Base-by-base conservation (phyloP, 2,113 vertebrate species). In the Chrysochloris asiatica region DNA sequence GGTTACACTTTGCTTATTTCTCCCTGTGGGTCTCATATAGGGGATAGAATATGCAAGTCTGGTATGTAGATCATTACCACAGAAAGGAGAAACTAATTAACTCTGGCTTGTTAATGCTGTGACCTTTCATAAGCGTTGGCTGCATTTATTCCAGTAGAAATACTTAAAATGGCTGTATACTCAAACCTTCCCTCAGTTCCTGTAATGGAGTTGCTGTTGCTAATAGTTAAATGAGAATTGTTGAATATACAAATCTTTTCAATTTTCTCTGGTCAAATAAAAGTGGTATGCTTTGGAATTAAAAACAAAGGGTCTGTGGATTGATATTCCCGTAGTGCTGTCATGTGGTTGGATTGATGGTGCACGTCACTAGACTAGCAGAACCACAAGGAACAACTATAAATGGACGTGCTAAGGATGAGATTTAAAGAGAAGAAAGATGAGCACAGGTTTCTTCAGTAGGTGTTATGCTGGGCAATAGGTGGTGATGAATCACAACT, bases 231-330 rank as follows among this genome's bases (percentile, higher is more conserved):
- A 47, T n/a, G 76, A 16, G n/a, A 11, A 56, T 45, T 82, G 19
- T 91, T n/a, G 78, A 89, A 75, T 63, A 75, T 54, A 38, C 72
- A 45, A 71, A 43, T 73, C 10, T 17, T 90, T 88, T 52, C 17
- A 79, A 47, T 88, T 56, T 7, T 59, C 45, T 76, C 48, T 54
- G 36, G 33, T 33, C 22, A 86, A 69, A 93, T 80, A 11, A 38
- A 80, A 50, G 45, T 86, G 26, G 24, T 33, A 7, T 41, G 48
- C 3, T 33, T 41, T 16, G 59, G 47, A 63, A 59, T 54, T 56
- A 71, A 28, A 87, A 91, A 67, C 19, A 72, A 75, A 93, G 33
- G 3, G 4, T 14, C 45, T 69, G 8, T 30, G 6, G 28, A 8
- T 30, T 76, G 45, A 2, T 0, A 21, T 11, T 38, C 77, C 17